A percentile compares a stretch with the other conserved stretches of the same genome.
Conservation (phyloP, 2,113 vertebrate species). For the Trichomycterus rosablanca region DNA sequence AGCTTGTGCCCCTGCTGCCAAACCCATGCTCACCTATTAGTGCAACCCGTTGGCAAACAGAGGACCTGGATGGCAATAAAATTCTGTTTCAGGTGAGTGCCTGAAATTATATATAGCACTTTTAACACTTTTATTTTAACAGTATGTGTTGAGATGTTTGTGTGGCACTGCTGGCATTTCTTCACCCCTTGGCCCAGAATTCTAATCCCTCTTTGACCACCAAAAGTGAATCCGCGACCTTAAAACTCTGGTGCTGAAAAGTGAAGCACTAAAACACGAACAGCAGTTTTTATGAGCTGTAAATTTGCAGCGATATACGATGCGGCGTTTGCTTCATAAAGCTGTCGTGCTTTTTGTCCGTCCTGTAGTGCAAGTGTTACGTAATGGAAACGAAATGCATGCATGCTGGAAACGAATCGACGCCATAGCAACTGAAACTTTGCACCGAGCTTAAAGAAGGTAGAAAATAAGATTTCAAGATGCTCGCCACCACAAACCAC, state of each 20-base stretch:
- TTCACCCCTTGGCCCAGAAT: too few species aligned
- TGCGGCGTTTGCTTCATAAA: slow-evolving; percentile 12
- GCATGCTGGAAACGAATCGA: background rate
- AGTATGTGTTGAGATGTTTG: too few species aligned
- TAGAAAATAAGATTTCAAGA: background rate
- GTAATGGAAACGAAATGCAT: background rate
- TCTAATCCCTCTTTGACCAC: background rate
- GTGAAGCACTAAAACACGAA: background rate
- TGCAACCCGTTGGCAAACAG: slow-evolving; percentile 85
- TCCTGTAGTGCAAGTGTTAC: background rate
- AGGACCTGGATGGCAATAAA: slow-evolving; percentile 88
- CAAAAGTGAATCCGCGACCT: background rate
- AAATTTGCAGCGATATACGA: slow-evolving; percentile 27
- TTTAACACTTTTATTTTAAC: background rate
- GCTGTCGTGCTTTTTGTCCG: slow-evolving; percentile 22
- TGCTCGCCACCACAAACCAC: background rate
- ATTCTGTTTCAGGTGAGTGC: slow-evolving; percentile 85
- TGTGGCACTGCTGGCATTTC: too few species aligned
- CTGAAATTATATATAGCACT: background rate
- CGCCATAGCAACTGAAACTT: background rate
- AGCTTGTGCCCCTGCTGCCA: slow-evolving; percentile 88
- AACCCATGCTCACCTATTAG: slow-evolving; percentile 90
- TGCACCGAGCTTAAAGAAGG: background rate
- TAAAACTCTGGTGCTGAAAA: slow-evolving; percentile 7
- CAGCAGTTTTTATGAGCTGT: slow-evolving; percentile 4